phyloP scores from a whole-genome alignment of 2,888 invertebrate species.

The Pachliopta kotzebuea region DNA sequence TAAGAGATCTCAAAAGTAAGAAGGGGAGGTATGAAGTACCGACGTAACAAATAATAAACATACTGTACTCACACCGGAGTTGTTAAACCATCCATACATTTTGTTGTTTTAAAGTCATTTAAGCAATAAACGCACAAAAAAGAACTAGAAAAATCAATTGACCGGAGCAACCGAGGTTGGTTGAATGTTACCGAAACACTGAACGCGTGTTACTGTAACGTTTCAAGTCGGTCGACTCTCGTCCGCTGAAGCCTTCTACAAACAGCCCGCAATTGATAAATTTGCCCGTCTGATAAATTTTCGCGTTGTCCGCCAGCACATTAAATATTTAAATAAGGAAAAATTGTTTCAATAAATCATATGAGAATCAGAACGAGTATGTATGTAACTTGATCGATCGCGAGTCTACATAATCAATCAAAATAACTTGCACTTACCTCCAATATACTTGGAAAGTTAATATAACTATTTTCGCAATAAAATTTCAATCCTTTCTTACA shows the following conservation, averaged over 20 bases:
- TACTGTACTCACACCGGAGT: conserved; percentile 45
- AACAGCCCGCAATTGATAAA: conserved; percentile 40
- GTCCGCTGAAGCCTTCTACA: conserved; percentile 41
- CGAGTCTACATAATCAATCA: not conserved
- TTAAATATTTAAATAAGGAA: conserved; percentile 31
- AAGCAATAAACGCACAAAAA: conserved; percentile 18
- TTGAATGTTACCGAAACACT: conserved; percentile 44
- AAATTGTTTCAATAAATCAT: conserved; percentile 25
- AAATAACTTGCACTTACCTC: not conserved
- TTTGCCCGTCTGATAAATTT: conserved; percentile 32
- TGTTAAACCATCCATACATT: conserved; percentile 48
- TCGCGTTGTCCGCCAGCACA: conserved; percentile 26
- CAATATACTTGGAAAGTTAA: not conserved
- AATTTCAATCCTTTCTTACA: no score
- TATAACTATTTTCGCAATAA: no score
- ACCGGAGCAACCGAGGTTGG: conserved; percentile 37
- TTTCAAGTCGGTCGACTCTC: conserved; percentile 12
- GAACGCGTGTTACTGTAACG: conserved; percentile 36
- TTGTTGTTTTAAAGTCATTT: conserved; percentile 32
- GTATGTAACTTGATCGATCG: conserved; percentile 20
- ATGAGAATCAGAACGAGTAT: conserved; percentile 11
- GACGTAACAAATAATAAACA: conserved; percentile 26
- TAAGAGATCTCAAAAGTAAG: conserved; percentile 1
- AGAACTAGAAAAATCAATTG: conserved; percentile 27
- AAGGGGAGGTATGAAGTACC: not conserved